Percentiles rank a stretch among this genome's conserved stretches.
Conservation (phyloP, 1,140 invertebrate genomes). For the Habropoda laboriosa region DNA sequence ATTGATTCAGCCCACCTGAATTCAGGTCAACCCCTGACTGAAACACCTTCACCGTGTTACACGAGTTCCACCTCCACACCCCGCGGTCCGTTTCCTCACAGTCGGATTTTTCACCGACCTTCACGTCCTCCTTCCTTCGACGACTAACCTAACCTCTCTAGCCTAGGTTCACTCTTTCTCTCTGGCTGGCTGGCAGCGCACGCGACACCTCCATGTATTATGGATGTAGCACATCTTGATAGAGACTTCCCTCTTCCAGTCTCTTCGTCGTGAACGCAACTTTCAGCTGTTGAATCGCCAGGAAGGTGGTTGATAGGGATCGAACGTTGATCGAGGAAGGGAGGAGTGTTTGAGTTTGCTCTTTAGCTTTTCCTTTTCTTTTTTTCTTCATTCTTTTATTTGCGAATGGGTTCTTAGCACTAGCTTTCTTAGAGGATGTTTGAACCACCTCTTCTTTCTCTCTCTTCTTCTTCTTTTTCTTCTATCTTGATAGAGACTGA, state of each 20-base stretch:
- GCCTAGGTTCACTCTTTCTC: constrained; percentile 32
- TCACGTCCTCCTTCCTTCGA: neutral
- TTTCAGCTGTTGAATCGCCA: neutral
- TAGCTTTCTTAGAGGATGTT: neutral
- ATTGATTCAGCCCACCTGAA: constrained; percentile 82
- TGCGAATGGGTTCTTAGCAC: neutral
- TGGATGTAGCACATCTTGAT: constrained; percentile 52
- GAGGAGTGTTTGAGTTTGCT: neutral
- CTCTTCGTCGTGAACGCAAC: too few relatives aligned
- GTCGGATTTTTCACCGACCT: constrained; percentile 37
- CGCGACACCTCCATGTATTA: constrained; percentile 31
- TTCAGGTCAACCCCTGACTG: constrained; percentile 82
- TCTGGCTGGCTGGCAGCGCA: neutral
- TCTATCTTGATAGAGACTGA: too few relatives aligned
- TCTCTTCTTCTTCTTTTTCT: neutral
- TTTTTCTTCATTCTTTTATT: neutral
- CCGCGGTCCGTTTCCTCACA: constrained; percentile 37
- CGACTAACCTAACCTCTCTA: neutral
- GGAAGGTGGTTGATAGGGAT: neutral
- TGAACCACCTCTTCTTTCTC: too few relatives aligned
- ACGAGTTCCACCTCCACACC: too few relatives aligned
- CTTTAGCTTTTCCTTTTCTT: too few relatives aligned
- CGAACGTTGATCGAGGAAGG: neutral
- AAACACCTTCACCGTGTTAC: constrained; percentile 75
- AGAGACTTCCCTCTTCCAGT: neutral